These are phyloP conservation scores for Eupristina koningsbergeri DNA, from an alignment of 1,140 invertebrate species.

Conservation along the genomic window DNA sequence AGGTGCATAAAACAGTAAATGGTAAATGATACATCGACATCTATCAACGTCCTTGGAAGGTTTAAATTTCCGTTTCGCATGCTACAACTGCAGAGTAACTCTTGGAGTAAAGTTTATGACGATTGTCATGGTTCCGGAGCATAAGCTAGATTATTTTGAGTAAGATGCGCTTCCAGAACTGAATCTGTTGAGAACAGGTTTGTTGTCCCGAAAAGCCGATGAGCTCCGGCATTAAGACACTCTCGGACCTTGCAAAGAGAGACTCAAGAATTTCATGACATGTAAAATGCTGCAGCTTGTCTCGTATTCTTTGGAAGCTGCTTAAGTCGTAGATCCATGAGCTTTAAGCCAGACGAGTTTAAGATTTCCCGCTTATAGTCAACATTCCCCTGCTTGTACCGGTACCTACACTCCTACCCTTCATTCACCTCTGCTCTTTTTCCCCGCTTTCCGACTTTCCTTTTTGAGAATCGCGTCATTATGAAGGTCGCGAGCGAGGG, in stretches of 20 bases:
- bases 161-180: not conserved
- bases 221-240: not conserved
- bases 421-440: too few relatives aligned
- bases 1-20: not conserved
- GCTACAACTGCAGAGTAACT: not conserved
- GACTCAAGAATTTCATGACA: constrained; percentile 51
- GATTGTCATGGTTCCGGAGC: not conserved
- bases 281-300: constrained; percentile 54
- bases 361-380: constrained; percentile 46
- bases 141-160: constrained; percentile 21
- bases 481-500: not conserved
- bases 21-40: constrained; percentile 40
- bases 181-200: too few relatives aligned
- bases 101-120: not conserved
- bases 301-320: constrained; percentile 57
- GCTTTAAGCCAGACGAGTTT: constrained; percentile 57
- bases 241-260: too few relatives aligned
- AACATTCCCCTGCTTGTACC: not conserved
- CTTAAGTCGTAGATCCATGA: constrained; percentile 60
- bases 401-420: too few relatives aligned
- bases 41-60: not conserved
- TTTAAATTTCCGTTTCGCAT: constrained; percentile 25
- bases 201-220: too few relatives aligned
- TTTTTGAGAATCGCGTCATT: constrained; percentile 34
- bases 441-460: not conserved